phyloP scores from a whole-genome alignment of 1,140 invertebrate species.

The Vanessa tameamea region DNA sequence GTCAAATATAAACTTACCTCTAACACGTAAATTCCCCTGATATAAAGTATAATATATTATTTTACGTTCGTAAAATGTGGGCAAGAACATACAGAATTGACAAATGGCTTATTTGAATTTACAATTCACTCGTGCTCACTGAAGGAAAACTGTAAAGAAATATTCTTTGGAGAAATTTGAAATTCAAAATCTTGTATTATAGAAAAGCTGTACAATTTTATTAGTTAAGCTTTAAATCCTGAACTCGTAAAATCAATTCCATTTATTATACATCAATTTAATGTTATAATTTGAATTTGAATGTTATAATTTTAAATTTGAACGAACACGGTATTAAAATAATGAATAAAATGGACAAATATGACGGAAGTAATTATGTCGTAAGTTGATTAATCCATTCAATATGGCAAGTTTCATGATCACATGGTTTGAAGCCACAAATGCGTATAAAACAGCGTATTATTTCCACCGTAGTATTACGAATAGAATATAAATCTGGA shows the following conservation, averaged over 20 bases:
- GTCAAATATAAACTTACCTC: not conserved
- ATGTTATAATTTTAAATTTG: no score
- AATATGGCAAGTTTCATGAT: not conserved
- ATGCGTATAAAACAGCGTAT: conserved; percentile 14
- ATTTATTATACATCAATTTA: not conserved
- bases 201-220: not conserved
- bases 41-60: conserved; percentile 1
- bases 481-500: conserved; percentile 30
- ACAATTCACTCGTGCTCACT: not conserved
- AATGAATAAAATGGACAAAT: not conserved
- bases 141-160: not conserved
- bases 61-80: not conserved
- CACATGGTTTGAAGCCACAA: conserved; percentile 12
- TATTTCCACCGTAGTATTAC: conserved; percentile 23
- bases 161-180: not conserved
- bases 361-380: not conserved
- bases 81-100: not conserved
- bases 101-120: conserved; percentile 2
- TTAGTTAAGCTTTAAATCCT: not conserved
- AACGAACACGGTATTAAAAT: no score
- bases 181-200: not conserved
- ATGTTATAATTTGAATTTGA: not conserved
- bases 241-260: not conserved
- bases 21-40: not conserved
- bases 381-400: not conserved